Percentiles rank a stretch among this genome's conserved stretches.
phyloP scores from a whole-genome alignment of 2,797 vertebrate genomes.

The Chrysocyon brachyurus region DNA sequence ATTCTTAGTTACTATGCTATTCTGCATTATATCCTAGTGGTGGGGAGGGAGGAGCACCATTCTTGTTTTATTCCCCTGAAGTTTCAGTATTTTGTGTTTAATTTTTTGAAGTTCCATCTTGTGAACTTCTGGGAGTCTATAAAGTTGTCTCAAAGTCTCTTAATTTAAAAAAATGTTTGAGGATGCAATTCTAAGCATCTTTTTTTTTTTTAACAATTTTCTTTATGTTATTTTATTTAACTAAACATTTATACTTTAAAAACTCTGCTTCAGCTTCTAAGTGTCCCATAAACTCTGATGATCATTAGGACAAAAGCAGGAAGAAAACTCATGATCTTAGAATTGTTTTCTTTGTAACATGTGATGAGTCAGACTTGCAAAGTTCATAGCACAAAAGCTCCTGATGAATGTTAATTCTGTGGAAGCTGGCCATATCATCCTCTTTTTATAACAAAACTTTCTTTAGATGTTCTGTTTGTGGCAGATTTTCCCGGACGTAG shows the following conservation, averaged over 20 bases:
- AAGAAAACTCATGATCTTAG: conserved; percentile 49
- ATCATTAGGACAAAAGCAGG: conserved; percentile 32
- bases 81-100: conserved; percentile 18
- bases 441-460: conserved; percentile 57
- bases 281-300: conserved; percentile 15
- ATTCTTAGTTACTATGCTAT: background rate
- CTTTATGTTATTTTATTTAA: conserved; percentile 68
- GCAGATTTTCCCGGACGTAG: conserved; percentile 43
- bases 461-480: conserved; percentile 59
- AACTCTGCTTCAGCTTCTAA: conserved; percentile 2
- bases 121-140: conserved; percentile 14
- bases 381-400: background rate
- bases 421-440: background rate
- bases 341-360: conserved; percentile 27
- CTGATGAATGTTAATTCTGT: conserved; percentile 15
- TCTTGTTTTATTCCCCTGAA: conserved; percentile 15
- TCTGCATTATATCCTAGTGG: background rate
- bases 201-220: background rate
- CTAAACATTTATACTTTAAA: conserved; percentile 60
- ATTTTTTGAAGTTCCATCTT: background rate
- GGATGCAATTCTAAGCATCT: conserved; percentile 7
- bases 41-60: background rate
- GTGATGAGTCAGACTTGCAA: conserved; percentile 44
- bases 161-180: conserved; percentile 40
- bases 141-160: conserved; percentile 62